Base-by-base conservation (phyloP, 2,888 invertebrate genomes). In the Tachina fera region DNA sequence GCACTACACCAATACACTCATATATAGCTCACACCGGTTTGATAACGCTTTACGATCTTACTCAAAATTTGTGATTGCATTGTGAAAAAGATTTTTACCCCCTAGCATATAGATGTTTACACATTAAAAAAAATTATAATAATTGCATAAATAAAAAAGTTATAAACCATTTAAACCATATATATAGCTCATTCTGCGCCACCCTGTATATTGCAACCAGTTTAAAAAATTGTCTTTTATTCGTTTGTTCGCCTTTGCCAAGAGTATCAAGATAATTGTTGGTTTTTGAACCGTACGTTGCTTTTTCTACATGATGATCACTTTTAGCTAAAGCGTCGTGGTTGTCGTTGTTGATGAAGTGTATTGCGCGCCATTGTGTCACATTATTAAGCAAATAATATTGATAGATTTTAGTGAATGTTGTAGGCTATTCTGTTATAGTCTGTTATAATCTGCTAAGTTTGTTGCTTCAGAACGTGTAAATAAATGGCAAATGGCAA, bases 121-220 rank as follows among this genome's bases (percentile, higher is more conserved):
- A n/a, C n/a, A n/a, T n/a, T n/a, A n/a, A n/a, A n/a, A n/a, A n/a
- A n/a, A n/a, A n/a, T n/a, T n/a, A n/a, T n/a, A n/a, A n/a, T n/a
- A n/a, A n/a, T n/a, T n/a, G n/a, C n/a, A n/a, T n/a, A n/a, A n/a
- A n/a, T n/a, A n/a, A n/a, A n/a, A n/a, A n/a, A n/a, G n/a, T n/a
- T n/a, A n/a, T n/a, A n/a, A n/a, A n/a, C n/a, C n/a, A n/a, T n/a
- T n/a, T n/a, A n/a, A n/a, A n/a, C n/a, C n/a, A n/a, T n/a, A n/a
- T n/a, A n/a, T n/a, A n/a, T n/a, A n/a, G n/a, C n/a, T n/a, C n/a
- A n/a, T n/a, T n/a, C n/a, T n/a, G n/a, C n/a, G n/a, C n/a, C n/a
- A n/a, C n/a, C n/a, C n/a, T 14, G 31, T 47, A 19, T 43, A 75
- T 8, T 65, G 71, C 76, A 77, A 81, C 81, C 81, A 77, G 77